Conservation (phyloP, 2,113 vertebrate genomes). For the Neogobius melanostomus region DNA sequence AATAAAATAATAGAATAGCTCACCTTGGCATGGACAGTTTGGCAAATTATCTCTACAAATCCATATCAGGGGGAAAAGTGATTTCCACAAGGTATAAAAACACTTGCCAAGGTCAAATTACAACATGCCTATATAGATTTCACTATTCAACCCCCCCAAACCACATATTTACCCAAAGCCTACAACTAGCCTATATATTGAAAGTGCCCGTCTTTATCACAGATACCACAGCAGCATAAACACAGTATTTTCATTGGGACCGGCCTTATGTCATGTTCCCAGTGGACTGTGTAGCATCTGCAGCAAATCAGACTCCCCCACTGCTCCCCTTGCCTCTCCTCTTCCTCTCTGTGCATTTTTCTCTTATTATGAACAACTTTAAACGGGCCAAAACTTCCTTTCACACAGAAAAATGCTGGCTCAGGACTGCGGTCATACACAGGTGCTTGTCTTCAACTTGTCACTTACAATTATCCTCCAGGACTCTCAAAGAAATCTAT, state of each 20-base stretch:
- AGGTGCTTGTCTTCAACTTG: constrained; percentile 59
- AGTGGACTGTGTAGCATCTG: constrained; percentile 58
- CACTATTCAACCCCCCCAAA: neutral
- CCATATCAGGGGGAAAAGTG: no score
- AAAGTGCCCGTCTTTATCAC: constrained; percentile 19
- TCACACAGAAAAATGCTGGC: constrained; percentile 2
- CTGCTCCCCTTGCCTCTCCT: constrained; percentile 15
- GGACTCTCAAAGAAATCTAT: neutral
- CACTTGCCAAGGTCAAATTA: no score
- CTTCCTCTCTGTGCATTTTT: constrained; percentile 35
- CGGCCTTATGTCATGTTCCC: constrained; percentile 50
- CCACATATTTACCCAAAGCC: neutral
- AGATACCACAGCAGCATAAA: constrained; percentile 46
- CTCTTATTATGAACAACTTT: constrained; percentile 34
- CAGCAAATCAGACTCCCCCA: constrained; percentile 52
- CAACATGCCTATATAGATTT: neutral
- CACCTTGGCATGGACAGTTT: no score
- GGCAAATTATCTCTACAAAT: no score
- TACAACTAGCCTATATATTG: neutral
- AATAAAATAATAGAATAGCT: no score
- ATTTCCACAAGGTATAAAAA: no score
- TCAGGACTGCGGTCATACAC: constrained; percentile 44
- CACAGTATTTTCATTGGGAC: constrained; percentile 41
- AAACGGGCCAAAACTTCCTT: constrained; percentile 23
- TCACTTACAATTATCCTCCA: constrained; percentile 30